phyloP scores from a whole-genome alignment of 2,797 vertebrate genomes.

The Fundulus diaphanus region DNA sequence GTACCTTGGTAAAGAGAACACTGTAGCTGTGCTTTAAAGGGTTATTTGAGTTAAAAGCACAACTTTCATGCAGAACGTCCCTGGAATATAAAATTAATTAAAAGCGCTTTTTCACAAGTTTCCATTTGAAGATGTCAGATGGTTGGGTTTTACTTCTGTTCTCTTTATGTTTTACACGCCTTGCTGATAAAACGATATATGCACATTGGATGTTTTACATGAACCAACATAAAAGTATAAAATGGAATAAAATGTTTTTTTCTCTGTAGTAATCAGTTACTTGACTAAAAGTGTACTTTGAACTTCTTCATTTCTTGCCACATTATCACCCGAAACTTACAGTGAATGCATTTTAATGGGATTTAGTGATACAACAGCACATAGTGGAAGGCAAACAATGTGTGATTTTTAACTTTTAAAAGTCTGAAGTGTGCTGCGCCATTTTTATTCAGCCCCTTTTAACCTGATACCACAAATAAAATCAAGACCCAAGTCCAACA shows the following conservation, averaged over 20 bases:
- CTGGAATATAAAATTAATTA: neutral
- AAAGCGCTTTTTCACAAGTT: neutral
- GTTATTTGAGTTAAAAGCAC: slow-evolving; percentile 17
- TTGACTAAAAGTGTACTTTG: too few relatives aligned
- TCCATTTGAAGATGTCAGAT: neutral
- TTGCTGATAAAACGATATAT: neutral
- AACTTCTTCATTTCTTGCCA: neutral
- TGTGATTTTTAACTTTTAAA: too few relatives aligned
- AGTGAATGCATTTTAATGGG: neutral
- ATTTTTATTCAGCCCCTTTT: neutral
- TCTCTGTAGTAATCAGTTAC: too few relatives aligned
- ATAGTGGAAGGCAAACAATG: neutral
- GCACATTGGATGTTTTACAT: too few relatives aligned
- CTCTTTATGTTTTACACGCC: neutral
- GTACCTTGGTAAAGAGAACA: neutral
- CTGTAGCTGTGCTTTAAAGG: neutral
- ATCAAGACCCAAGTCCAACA: neutral
- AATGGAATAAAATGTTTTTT: too few relatives aligned
- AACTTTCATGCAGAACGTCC: neutral
- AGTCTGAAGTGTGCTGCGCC: neutral
- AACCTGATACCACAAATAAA: neutral
- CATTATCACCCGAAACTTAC: neutral
- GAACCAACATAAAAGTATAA: too few relatives aligned
- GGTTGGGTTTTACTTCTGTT: neutral
- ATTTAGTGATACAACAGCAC: neutral